Conservation (phyloP, 2,797 vertebrate genomes). For the Leptoclinus maculatus region DNA sequence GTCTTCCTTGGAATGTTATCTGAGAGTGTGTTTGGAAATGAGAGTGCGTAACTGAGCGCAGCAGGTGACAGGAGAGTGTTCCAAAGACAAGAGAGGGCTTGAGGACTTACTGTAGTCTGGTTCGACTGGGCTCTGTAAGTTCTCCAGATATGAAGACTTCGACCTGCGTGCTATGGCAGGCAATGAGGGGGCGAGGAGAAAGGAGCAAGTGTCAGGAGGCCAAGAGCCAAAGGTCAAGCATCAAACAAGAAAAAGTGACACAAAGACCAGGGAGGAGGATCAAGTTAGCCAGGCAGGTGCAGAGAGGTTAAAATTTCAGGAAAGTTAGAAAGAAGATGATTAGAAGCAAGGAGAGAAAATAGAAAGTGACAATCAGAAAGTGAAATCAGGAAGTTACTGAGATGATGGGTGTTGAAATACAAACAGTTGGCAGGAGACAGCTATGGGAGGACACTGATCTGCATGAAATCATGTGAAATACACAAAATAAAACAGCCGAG, state of each 20-base stretch:
- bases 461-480: not conserved
- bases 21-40: slow-evolving; percentile 63
- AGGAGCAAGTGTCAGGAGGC: slow-evolving; percentile 37
- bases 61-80: slow-evolving; percentile 68
- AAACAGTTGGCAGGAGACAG: not conserved
- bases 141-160: slow-evolving; percentile 68
- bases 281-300: slow-evolving; percentile 63
- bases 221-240: slow-evolving; percentile 58
- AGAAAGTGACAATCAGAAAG: slow-evolving; percentile 67
- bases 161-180: slow-evolving; percentile 61
- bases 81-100: slow-evolving; percentile 52
- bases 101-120: slow-evolving; percentile 71
- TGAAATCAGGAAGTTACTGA: slow-evolving; percentile 19
- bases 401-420: not conserved
- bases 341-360: slow-evolving; percentile 67
- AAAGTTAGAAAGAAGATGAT: slow-evolving; percentile 56
- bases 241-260: slow-evolving; percentile 63
- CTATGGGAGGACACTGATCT: not conserved
- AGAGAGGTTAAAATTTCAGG: slow-evolving; percentile 54
- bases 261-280: slow-evolving; percentile 44
- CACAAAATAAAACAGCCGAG: not conserved
- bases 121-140: slow-evolving; percentile 72
- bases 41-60: slow-evolving; percentile 59
- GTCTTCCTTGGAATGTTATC: slow-evolving; percentile 70
- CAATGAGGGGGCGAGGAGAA: slow-evolving; percentile 32